A percentile compares a stretch with the other conserved stretches of the same genome.
Evolutionary conservation across 2,113 vertebrate species (phyloP).

Genomic region (Theristicus caerulescens): DNA sequence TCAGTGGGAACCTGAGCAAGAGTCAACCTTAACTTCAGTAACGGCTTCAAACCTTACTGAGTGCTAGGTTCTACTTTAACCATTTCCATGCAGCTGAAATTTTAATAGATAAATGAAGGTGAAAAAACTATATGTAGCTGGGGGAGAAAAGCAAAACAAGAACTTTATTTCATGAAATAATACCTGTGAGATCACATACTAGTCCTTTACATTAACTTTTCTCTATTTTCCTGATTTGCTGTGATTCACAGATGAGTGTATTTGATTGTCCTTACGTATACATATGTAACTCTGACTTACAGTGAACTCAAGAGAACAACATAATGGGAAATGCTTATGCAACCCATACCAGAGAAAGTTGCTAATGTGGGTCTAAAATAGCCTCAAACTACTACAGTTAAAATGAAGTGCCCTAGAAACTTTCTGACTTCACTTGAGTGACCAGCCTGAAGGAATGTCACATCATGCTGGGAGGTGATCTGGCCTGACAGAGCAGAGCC

Average conservation of each 20-base stretch:
- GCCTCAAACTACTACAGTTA: not conserved
- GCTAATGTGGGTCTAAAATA: not conserved
- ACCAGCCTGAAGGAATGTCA: slow-evolving; percentile 59
- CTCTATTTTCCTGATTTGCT: not conserved
- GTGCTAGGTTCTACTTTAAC: not conserved
- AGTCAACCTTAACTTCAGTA: not conserved
- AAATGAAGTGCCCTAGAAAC: slow-evolving; percentile 17
- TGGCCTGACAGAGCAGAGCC: not conserved
- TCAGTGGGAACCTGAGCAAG: not conserved
- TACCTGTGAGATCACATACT: not conserved
- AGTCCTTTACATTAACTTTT: not conserved
- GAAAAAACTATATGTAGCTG: rapidly evolving
- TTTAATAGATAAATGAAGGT: not conserved
- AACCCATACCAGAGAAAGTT: not conserved
- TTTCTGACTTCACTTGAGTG: slow-evolving; percentile 35
- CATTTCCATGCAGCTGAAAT: not conserved
- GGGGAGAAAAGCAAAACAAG: not conserved
- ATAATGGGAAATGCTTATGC: not conserved
- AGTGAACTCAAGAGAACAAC: not conserved
- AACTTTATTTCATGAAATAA: not conserved
- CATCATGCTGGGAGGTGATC: slow-evolving; percentile 6
- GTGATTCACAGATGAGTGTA: not conserved
- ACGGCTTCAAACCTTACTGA: not conserved
- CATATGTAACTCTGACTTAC: not conserved
- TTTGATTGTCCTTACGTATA: not conserved